Evolutionary conservation across 2,797 vertebrate genomes (phyloP).

Genomic region (Sphenopsis melanotis): DNA sequence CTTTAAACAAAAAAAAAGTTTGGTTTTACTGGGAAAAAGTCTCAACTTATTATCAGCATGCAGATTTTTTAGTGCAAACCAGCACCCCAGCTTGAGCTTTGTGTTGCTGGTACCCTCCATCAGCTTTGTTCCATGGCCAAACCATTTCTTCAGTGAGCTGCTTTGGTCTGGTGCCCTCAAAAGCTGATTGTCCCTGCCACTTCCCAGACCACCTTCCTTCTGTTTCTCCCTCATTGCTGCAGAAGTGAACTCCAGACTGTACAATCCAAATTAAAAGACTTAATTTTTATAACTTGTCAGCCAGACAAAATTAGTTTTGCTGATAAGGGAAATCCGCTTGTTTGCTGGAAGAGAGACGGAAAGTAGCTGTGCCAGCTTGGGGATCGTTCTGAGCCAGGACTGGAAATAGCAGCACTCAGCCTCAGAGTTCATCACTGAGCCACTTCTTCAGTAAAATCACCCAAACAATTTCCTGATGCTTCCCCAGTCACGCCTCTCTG

Average conservation of each 20-base stretch:
- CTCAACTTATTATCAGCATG: background rate
- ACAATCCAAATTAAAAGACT: background rate
- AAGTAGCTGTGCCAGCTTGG: background rate
- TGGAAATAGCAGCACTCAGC: slow-evolving; percentile 29
- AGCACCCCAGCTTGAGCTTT: background rate
- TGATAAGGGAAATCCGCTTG: slow-evolving; percentile 5
- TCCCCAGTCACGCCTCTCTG: background rate
- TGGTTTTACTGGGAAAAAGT: background rate
- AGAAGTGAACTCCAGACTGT: background rate
- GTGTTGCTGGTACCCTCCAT: background rate
- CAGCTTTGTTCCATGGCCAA: background rate
- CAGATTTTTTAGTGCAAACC: background rate
- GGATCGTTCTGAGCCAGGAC: background rate
- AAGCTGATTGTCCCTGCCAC: background rate
- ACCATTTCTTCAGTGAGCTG: background rate
- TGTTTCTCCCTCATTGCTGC: background rate
- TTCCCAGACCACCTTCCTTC: background rate
- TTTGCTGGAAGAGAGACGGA: background rate
- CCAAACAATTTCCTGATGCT: slow-evolving; percentile 22
- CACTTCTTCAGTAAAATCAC: slow-evolving; percentile 32
- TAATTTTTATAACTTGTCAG: background rate
- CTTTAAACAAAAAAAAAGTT: background rate
- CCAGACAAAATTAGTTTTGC: slow-evolving; percentile 8
- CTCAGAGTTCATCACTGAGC: slow-evolving; percentile 1
- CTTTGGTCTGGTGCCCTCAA: background rate